These are phyloP conservation scores for Cyaniris semiargus DNA, from an alignment of 2,888 invertebrate genomes.

Conservation along the genomic window DNA sequence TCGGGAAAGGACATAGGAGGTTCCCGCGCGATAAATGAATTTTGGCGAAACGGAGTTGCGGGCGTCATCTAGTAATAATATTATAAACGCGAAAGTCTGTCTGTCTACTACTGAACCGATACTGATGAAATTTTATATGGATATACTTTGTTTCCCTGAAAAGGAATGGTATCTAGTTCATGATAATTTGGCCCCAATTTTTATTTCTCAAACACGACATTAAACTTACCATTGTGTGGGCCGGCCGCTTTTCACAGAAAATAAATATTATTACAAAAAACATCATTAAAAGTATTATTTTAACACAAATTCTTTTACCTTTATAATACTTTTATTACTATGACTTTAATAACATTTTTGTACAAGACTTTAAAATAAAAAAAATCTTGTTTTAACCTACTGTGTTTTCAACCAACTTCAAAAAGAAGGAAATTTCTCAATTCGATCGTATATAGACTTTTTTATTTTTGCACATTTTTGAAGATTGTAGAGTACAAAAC, in stretches of 20 bases:
- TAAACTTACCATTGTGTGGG: slow-evolving; percentile 27
- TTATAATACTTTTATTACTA: neutral
- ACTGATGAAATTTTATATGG: too few species aligned
- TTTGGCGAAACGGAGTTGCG: too few species aligned
- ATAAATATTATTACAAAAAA: slow-evolving; percentile 15
- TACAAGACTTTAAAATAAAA: neutral
- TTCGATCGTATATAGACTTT: too few species aligned
- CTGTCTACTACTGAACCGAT: too few species aligned
- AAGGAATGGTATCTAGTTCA: too few species aligned
- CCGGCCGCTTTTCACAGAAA: slow-evolving; percentile 24
- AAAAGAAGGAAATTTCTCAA: too few species aligned
- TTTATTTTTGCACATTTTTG: neutral
- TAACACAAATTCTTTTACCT: too few species aligned
- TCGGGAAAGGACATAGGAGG: too few species aligned
- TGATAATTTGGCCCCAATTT: neutral
- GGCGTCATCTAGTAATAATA: too few species aligned
- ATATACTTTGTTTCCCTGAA: too few species aligned
- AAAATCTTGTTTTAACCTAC: neutral
- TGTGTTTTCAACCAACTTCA: neutral
- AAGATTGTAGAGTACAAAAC: neutral
- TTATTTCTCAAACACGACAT: neutral
- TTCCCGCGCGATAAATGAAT: too few species aligned
- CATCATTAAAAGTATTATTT: neutral
- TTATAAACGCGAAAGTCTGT: too few species aligned
- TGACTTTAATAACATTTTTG: neutral